Evolutionary conservation across 2,797 vertebrate genomes (phyloP), one percentile per base, ranked within the genome.

Genomic region (Lycodopsis pacificus): DNA sequence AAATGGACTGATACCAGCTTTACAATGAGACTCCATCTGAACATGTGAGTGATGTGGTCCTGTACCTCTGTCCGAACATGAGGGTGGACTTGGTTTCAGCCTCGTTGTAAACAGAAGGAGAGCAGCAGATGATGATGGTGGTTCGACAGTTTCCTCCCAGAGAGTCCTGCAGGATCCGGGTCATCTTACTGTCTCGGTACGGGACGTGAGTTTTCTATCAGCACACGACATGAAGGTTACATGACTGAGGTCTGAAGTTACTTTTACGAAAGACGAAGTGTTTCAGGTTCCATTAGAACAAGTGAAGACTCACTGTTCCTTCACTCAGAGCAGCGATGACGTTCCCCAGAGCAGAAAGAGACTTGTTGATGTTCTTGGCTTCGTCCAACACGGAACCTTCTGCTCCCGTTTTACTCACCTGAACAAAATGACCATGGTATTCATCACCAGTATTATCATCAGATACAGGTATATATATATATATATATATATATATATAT

Each of bases 311-410:
- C 36, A 99, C 98, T 46, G 96, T 98, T 93, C 97, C 97, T 91
- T 99, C 97, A 51, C 97, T 97, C 93, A 98, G 91, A 59, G 98
- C 97, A 1, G 97, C 96, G 78, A 99, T 99, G 89, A 99, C 98
- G 1, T 99, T 98, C 72, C 98, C 98, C 56, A 99, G 94, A 70
- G 98, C 97, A 54, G 97, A 98, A 76, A 98, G 91, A 93, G 97
- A 99, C 83, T 99, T 98, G 94, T 98, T 99, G 95, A 99, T 98
- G 90, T 98, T 99, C 95, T 98, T 98, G 75, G 98, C 98, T 95
- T 99, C 98, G 5, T 99, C 98, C 15, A 99, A 93, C 64, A 99
- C 97, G 1, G 98, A 91, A 5, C 97, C 97, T 91, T 99, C 98
- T 0, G 97, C 97, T 89, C 97, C 97, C 0, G 97, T 98, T 94